Percentiles rank a stretch among this genome's conserved stretches.
These are phyloP conservation scores for Tridacna crocea DNA, from an alignment of 2,888 invertebrate species.

Conservation along the genomic window DNA sequence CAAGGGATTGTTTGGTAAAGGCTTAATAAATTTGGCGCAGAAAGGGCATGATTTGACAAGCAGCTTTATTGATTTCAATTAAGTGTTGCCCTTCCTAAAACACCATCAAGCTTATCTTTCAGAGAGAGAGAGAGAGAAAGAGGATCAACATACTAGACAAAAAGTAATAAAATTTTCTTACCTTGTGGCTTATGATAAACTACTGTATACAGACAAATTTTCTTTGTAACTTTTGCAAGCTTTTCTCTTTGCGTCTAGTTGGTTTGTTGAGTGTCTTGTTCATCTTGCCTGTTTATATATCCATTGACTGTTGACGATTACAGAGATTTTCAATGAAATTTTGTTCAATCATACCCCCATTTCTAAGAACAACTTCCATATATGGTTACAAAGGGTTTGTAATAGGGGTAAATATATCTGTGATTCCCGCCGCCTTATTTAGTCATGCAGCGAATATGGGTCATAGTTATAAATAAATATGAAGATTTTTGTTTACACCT, in stretches of 20 bases:
- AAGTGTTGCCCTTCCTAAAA: no score
- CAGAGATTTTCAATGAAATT: not conserved
- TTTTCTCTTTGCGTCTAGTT: not conserved
- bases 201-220: no score
- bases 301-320: not conserved
- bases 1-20: no score
- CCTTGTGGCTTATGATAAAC: no score
- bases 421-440: not conserved
- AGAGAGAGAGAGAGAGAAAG: no score
- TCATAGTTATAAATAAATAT: constrained; percentile 3
- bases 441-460: constrained; percentile 2
- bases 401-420: constrained; percentile 14
- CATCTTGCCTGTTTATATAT: not conserved
- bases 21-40: no score
- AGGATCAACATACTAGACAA: no score
- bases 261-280: not conserved
- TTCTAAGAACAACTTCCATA: constrained; percentile 19
- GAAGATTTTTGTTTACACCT: constrained; percentile 5
- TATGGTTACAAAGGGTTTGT: constrained; percentile 13
- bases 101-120: no score
- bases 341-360: not conserved
- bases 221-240: not conserved
- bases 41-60: no score
- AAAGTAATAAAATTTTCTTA: no score
- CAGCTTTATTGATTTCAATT: no score